Conservation (phyloP, 2,797 vertebrate species). For the Valencia hispanica region DNA sequence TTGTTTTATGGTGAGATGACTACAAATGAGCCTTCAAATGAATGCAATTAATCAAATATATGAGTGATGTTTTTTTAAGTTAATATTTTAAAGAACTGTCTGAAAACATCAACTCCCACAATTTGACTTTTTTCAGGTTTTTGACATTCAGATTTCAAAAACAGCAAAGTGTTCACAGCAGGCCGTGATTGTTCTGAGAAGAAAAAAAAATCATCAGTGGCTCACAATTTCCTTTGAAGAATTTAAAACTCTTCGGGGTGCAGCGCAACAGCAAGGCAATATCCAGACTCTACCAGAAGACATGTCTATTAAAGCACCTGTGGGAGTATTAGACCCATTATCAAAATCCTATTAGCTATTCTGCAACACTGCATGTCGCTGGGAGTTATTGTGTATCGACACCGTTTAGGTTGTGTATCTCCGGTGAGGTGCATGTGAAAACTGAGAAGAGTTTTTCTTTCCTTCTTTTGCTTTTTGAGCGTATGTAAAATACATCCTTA, state of each 20-base stretch:
- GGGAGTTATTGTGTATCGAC: constrained; percentile 10
- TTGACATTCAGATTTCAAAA: constrained; percentile 26
- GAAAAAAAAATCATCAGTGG: constrained; percentile 27
- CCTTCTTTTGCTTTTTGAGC: too few species aligned
- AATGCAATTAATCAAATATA: too few species aligned
- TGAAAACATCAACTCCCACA: background rate
- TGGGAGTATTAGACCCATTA: constrained; percentile 41
- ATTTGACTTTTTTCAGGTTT: background rate
- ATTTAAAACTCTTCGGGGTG: constrained; percentile 41
- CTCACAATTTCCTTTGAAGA: constrained; percentile 27
- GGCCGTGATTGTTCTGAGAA: background rate
- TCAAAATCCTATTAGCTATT: constrained; percentile 54
- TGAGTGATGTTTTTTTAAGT: too few species aligned
- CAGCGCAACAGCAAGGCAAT: constrained; percentile 27
- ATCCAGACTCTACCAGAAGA: constrained; percentile 43
- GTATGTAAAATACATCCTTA: background rate
- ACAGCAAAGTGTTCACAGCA: background rate
- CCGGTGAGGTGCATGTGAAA: background rate
- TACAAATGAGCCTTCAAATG: too few species aligned
- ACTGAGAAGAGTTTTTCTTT: background rate
- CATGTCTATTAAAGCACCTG: constrained; percentile 36
- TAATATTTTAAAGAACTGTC: background rate
- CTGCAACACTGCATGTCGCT: constrained; percentile 32
- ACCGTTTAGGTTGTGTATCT: constrained; percentile 3
- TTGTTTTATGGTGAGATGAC: too few species aligned